Evolutionary conservation across 2,888 invertebrate genomes (phyloP), one percentile per base, ranked within the genome.

Genomic region (Seira musarum): DNA sequence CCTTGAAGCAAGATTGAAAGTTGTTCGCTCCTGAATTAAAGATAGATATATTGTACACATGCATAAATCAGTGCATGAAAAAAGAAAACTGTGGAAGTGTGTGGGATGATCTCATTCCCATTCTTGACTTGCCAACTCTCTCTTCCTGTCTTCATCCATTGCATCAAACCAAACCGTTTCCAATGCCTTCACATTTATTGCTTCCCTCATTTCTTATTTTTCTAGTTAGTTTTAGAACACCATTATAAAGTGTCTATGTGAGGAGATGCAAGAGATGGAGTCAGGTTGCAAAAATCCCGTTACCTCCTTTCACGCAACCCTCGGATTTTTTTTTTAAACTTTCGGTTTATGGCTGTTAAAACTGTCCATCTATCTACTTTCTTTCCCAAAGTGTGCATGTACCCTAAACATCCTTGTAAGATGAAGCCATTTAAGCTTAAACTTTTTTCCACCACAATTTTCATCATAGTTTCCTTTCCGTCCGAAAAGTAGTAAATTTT

Each of bases 11-110:
- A 77, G 77, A 77, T 77, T 77, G 77, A 77, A 77, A 77, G 77
- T 77, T 77, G 64, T 40, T 77, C 64, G 63, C 63, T 77, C 60
- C 68, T 77, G 77, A 77, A 77, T 77, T 77, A 77, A 77, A 77
- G 77, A 77, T 77, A 77, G 77, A 77, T 77, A 77, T 77, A 77
- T 77, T 77, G 77, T 77, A 77, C 77, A 77, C 77, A 77, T 77
- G 70, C 64, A 77, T 77, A 77, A 77, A 77, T 77, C 77, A 77
- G 72, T 40, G 63, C 40, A 70, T 21, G 30, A 24, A 17, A 49
- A 22, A 17, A 19, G 17, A 17, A 22, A 17, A 22, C 2, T 30
- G 21, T 74, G 66, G 17, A 49, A 60, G 57, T 74, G 25, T 74
- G 19, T 70, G 77, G 70, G 77, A 77, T 77, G 65, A 77, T 77